A percentile compares a stretch with the other conserved stretches of the same genome.
Conservation (phyloP, 2,797 vertebrate genomes). For the Hypotaenidia philippensis region DNA sequence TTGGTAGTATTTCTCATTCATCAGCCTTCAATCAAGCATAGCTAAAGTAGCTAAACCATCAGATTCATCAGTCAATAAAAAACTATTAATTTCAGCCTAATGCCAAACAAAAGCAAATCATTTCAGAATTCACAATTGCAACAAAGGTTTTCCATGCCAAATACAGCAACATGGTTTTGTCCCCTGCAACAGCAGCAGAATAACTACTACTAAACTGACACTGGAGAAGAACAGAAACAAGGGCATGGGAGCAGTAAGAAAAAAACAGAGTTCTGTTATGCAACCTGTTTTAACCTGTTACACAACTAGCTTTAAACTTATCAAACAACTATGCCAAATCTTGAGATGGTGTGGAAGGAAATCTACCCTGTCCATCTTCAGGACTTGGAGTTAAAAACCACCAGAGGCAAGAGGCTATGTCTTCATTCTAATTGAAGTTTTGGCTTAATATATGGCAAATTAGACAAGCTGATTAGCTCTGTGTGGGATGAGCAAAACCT, state of each 20-base stretch:
- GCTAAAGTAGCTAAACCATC: not conserved
- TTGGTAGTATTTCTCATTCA: not conserved
- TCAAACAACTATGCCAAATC: not conserved
- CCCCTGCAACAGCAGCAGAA: not conserved
- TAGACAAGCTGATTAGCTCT: not conserved
- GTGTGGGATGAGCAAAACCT: not conserved
- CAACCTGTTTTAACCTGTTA: not conserved
- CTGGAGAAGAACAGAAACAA: not conserved
- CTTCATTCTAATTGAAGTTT: not conserved
- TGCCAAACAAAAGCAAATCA: not conserved
- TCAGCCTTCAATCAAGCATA: not conserved
- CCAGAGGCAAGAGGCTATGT: not conserved
- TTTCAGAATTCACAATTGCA: not conserved
- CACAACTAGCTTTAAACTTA: not conserved
- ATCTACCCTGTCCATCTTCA: not conserved
- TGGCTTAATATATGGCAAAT: not conserved
- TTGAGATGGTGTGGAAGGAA: not conserved
- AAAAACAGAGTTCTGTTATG: not conserved
- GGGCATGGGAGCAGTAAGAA: not conserved
- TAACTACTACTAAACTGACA: not conserved
- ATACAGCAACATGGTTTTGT: not conserved
- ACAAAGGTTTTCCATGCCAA: not conserved
- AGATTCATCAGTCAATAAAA: not conserved
- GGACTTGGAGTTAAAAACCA: not conserved
- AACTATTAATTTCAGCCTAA: not conserved